Conservation (phyloP, 2,797 vertebrate species). For the Thaleichthys pacificus region DNA sequence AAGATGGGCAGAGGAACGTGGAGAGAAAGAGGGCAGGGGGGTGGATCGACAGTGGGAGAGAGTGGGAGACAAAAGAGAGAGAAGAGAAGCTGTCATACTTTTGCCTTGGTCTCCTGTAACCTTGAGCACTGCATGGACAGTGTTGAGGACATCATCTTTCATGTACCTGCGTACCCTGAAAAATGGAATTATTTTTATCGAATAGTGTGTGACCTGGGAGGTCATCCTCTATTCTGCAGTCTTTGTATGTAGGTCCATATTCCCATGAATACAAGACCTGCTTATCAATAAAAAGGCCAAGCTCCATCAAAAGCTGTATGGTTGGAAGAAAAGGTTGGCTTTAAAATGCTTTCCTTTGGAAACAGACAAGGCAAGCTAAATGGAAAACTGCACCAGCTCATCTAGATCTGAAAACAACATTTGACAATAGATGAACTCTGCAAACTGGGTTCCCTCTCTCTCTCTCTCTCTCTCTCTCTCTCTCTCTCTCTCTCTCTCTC, state of each 20-base stretch:
- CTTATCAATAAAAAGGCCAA: constrained; percentile 65
- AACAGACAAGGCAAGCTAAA: constrained; percentile 47
- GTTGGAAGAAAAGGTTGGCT: constrained; percentile 51
- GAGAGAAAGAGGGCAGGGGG: constrained; percentile 29
- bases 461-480: constrained; percentile 11
- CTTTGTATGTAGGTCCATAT: constrained; percentile 55
- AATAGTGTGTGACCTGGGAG: constrained; percentile 60
- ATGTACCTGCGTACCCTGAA: constrained; percentile 35
- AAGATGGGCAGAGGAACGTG: constrained; percentile 36
- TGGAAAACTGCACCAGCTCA: constrained; percentile 42
- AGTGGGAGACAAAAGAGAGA: not conserved
- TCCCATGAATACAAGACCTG: constrained; percentile 59
- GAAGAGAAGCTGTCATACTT: constrained; percentile 32
- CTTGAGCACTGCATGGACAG: constrained; percentile 23
- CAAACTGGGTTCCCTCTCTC: constrained; percentile 4
- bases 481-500: constrained; percentile 3
- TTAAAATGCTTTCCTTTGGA: constrained; percentile 51
- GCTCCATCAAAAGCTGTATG: constrained; percentile 51
- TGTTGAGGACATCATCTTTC: constrained; percentile 44
- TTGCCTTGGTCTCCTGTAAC: constrained; percentile 21
- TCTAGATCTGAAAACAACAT: constrained; percentile 34
- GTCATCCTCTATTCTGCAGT: constrained; percentile 58
- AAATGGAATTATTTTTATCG: constrained; percentile 58
- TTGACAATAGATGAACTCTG: constrained; percentile 5
- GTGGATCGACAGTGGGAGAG: constrained; percentile 23